Evolutionary conservation across 2,113 vertebrate genomes (phyloP).

Genomic region (Oceanodroma tethys): DNA sequence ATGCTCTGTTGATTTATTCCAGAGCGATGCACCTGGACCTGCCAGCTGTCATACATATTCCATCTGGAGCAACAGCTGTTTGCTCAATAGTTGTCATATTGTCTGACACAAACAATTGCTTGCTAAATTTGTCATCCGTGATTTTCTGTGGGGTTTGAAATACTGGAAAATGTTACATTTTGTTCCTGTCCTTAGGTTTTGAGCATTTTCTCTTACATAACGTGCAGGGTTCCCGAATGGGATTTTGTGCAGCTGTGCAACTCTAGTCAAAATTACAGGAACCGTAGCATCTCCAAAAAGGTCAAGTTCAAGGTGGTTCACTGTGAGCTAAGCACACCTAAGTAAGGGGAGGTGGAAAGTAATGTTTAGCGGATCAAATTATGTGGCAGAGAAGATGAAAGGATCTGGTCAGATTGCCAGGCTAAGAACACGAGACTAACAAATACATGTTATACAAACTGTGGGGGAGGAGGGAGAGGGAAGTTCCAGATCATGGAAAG

Average conservation of each 20-base stretch:
- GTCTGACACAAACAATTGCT: constrained; percentile 23
- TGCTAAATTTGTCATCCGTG: neutral
- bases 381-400: neutral
- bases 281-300: neutral
- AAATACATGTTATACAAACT: neutral
- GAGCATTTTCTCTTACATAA: neutral
- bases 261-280: neutral
- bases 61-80: constrained; percentile 28
- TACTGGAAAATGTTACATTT: neutral
- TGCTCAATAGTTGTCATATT: neutral
- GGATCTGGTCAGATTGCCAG: rapidly evolving
- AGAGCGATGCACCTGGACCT: neutral
- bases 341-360: neutral
- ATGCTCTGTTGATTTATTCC: neutral
- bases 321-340: neutral
- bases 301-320: neutral
- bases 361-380: neutral
- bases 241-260: neutral
- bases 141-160: neutral
- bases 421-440: neutral
- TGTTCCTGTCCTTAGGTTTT: neutral
- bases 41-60: neutral
- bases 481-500: neutral
- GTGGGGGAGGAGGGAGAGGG: neutral
- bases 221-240: neutral